phyloP scores from a whole-genome alignment of 2,797 vertebrate species.

The Sebastes elongatus region DNA sequence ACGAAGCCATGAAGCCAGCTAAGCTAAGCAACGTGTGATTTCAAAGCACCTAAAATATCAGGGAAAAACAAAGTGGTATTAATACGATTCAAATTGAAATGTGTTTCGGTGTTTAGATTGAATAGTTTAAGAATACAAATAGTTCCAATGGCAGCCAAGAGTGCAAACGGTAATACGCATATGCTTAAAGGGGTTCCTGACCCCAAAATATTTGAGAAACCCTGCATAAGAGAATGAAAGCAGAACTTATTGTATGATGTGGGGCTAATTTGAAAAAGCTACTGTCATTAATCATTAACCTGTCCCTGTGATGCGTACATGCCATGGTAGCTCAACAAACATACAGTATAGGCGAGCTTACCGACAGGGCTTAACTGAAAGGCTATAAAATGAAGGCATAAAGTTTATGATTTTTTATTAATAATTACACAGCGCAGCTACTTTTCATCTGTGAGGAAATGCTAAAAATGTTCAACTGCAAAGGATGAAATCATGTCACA shows the following conservation, averaged over 20 bases:
- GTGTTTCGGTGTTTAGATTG: too few relatives aligned
- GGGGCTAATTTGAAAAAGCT: conserved; percentile 41
- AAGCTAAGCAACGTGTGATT: accelerated
- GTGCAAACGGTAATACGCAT: too few relatives aligned
- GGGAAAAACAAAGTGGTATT: too few relatives aligned
- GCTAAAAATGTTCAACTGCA: not conserved
- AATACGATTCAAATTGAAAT: too few relatives aligned
- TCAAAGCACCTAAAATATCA: too few relatives aligned
- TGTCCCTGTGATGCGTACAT: conserved; percentile 49
- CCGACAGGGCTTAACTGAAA: not conserved
- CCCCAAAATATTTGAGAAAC: too few relatives aligned
- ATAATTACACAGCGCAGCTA: conserved; percentile 20
- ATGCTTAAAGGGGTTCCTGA: too few relatives aligned
- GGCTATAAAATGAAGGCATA: conserved; percentile 28
- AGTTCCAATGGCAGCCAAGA: too few relatives aligned
- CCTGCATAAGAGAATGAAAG: conserved; percentile 20
- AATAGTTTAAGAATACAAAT: too few relatives aligned
- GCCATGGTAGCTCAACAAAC: conserved; percentile 58
- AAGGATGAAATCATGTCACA: conserved; percentile 7
- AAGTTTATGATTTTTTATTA: conserved; percentile 25
- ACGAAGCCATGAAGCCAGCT: too few relatives aligned
- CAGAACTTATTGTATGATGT: conserved; percentile 27
- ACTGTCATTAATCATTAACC: conserved; percentile 69
- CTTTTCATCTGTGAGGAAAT: not conserved
- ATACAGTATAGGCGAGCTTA: not conserved